Evolutionary conservation across 2,797 vertebrate species (phyloP).

Genomic region (Lophius americanus): DNA sequence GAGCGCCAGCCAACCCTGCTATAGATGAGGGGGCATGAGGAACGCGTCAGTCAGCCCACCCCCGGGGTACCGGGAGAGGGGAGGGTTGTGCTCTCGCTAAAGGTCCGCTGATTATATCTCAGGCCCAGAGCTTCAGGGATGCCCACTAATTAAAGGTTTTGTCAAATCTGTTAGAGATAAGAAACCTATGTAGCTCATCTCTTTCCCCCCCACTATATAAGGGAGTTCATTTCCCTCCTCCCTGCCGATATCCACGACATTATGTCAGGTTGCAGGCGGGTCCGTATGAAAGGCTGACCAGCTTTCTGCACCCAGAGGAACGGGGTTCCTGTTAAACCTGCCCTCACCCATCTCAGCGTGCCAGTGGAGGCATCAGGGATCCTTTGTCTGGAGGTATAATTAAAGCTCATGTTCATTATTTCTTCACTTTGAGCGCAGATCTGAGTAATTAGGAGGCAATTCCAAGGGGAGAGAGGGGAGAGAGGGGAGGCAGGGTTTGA

Average conservation of each 20-base stretch:
- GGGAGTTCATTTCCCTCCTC: slow-evolving; percentile 20
- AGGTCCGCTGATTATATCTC: slow-evolving; percentile 78
- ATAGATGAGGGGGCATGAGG: slow-evolving; percentile 57
- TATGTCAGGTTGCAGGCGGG: slow-evolving; percentile 41
- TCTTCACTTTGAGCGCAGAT: slow-evolving; percentile 78
- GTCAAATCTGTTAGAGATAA: slow-evolving; percentile 79
- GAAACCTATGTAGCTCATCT: slow-evolving; percentile 64
- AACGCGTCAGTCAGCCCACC: slow-evolving; percentile 53
- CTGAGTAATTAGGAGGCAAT: slow-evolving; percentile 76
- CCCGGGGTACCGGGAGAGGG: slow-evolving; percentile 48
- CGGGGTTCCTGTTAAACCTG: slow-evolving; percentile 63
- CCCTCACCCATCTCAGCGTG: slow-evolving; percentile 60
- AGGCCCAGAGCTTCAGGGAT: slow-evolving; percentile 71
- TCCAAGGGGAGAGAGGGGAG: slow-evolving; percentile 25
- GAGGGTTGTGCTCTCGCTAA: slow-evolving; percentile 69
- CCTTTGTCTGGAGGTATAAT: slow-evolving; percentile 76
- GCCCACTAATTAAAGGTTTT: slow-evolving; percentile 81
- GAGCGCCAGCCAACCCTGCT: slow-evolving; percentile 58
- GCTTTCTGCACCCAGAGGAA: slow-evolving; percentile 40
- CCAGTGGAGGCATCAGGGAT: slow-evolving; percentile 61
- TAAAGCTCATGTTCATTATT: slow-evolving; percentile 77
- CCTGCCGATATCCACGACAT: slow-evolving; percentile 2
- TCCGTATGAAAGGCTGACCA: slow-evolving; percentile 52
- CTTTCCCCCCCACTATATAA: slow-evolving; percentile 10
- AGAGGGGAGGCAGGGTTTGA: neutral